Percentiles rank a stretch among this genome's conserved stretches.
These are phyloP conservation scores for Trachymyrmex septentrionalis DNA, from an alignment of 1,140 invertebrate genomes.

Conservation along the genomic window DNA sequence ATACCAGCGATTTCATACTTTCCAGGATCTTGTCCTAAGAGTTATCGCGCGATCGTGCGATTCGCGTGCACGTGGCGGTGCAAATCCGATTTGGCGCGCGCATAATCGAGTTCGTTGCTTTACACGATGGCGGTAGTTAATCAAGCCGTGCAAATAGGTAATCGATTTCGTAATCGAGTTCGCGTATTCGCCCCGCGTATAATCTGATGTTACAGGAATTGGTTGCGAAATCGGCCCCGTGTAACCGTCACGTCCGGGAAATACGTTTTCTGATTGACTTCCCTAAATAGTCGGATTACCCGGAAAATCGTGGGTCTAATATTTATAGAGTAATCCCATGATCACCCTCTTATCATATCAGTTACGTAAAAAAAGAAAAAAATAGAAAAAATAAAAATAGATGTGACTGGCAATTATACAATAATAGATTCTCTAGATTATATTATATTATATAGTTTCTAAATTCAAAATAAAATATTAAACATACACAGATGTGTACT, in stretches of 20 bases:
- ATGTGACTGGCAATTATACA: neutral
- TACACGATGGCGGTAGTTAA: conserved; percentile 53
- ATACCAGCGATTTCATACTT: neutral
- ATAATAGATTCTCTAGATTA: neutral
- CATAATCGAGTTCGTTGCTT: conserved; percentile 50
- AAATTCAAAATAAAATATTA: conserved; percentile 1
- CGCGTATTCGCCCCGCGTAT: conserved; percentile 41
- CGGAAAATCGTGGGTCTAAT: conserved; percentile 16
- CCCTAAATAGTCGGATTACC: conserved; percentile 40
- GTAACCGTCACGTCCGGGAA: conserved; percentile 39
- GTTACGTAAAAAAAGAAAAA: neutral
- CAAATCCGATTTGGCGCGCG: conserved; percentile 51
- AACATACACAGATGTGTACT: neutral
- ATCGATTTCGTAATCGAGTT: conserved; percentile 57
- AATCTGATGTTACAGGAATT: conserved; percentile 54
- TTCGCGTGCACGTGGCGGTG: conserved; percentile 41
- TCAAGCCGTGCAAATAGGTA: conserved; percentile 57
- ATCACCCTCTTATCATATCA: neutral
- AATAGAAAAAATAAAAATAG: neutral
- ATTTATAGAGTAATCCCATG: conserved; percentile 21
- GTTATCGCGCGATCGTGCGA: conserved; percentile 36
- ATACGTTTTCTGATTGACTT: conserved; percentile 52
- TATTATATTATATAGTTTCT: neutral
- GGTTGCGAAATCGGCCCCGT: conserved; percentile 44
- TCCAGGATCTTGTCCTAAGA: conserved; percentile 7